Evolutionary conservation across 1,140 invertebrate genomes (phyloP), one percentile per base, ranked within the genome.

Genomic region (Oscheius sp.): DNA sequence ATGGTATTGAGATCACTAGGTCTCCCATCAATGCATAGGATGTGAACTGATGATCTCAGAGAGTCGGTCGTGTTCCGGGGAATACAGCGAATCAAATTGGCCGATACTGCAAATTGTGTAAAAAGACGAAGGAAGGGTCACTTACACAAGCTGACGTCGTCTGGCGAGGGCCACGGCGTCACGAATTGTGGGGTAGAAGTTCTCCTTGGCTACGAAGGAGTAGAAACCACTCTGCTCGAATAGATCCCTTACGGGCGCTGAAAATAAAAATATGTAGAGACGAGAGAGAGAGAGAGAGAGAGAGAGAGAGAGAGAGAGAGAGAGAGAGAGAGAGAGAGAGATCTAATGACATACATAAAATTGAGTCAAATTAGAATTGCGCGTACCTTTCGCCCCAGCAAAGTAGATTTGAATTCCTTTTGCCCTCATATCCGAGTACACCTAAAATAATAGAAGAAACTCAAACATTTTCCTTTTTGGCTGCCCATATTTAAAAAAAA

Each of bases 171-270:
- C 65, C 4, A 85, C 79, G 18, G 81, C 81, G 71, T 83, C 81
- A 20, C 79, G 76, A 45, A 83, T 84, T 42, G 81, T 84, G 28
- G 81, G 81, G 52, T 85, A 83, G 68, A 83, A 83, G 61, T 82
- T 83, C 18, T 69, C 63, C 67, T 83, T 80, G 28, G 72, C 69
- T 10, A 83, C 81, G 58, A 72, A 77, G 10, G 66, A 34, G 49
- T 72, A 83, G 61, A 83, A 83, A 23, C 79, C 77, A 52, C 73
- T 76, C 18, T 65, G 68, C 28, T 81, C 81, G 49, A 83, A 80
- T 36, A 80, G 62, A 29, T 83, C 81, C 4, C 81, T 68, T n/a
- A 83, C 74, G 2, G 82, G 80, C 2, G 81, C 81, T 77, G 38
- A 58, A 73, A 49, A 26, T 29, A 3, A 18, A 29, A n/a, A 20